Evolutionary conservation across 2,113 vertebrate genomes (phyloP).

Genomic region (Hypanus sabinus): DNA sequence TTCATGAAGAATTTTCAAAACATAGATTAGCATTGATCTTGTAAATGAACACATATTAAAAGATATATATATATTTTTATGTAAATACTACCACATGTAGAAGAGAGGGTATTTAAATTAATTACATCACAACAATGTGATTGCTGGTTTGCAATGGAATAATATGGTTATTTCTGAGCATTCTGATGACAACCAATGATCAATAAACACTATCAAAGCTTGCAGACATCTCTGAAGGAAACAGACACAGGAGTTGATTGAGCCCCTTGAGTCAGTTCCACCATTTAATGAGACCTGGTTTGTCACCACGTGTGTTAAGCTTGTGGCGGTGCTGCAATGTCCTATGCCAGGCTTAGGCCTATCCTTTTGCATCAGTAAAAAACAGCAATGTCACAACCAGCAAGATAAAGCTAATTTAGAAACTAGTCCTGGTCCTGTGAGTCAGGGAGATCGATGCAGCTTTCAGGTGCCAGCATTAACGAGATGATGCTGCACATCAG

Average conservation of each 20-base stretch:
- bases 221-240: too few relatives aligned
- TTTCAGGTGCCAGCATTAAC: background rate
- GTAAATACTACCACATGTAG: too few relatives aligned
- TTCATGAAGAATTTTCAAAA: background rate
- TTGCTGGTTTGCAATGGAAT: too few relatives aligned
- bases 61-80: background rate
- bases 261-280: too few relatives aligned
- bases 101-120: too few relatives aligned
- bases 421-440: background rate
- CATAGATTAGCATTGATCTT: background rate
- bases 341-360: background rate
- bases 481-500: background rate
- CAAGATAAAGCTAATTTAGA: background rate
- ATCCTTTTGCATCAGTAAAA: background rate
- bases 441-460: background rate
- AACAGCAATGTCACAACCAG: background rate
- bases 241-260: too few relatives aligned
- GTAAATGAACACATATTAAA: background rate
- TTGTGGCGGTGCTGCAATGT: background rate
- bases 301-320: too few relatives aligned
- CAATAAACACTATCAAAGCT: too few relatives aligned
- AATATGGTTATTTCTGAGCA: too few relatives aligned
- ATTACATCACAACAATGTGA: too few relatives aligned
- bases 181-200: too few relatives aligned
- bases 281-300: too few relatives aligned